These are phyloP conservation scores for Diachrysia chrysitis DNA, from an alignment of 2,888 invertebrate genomes.

Conservation along the genomic window DNA sequence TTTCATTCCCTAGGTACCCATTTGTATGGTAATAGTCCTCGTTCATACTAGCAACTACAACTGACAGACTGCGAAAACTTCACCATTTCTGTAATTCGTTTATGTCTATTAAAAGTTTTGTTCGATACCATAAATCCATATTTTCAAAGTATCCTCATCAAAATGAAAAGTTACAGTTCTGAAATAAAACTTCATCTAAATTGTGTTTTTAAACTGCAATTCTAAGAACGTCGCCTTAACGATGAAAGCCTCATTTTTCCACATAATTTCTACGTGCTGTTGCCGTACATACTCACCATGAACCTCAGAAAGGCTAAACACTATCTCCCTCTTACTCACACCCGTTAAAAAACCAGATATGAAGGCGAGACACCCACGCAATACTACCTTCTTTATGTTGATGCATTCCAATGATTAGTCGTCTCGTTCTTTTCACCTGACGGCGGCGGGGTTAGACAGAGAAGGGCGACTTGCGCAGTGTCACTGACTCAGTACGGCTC, in stretches of 20 bases:
- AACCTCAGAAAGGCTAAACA: slow-evolving; percentile 76
- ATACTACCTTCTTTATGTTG: slow-evolving; percentile 74
- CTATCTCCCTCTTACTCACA: slow-evolving; percentile 65
- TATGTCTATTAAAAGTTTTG: too few species aligned
- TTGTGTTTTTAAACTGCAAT: neutral
- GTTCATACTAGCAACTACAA: too few species aligned
- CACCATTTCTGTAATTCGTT: too few species aligned
- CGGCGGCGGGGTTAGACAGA: slow-evolving; percentile 65
- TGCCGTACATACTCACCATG: slow-evolving; percentile 75
- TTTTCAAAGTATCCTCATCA: too few species aligned
- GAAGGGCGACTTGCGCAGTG: slow-evolving; percentile 81
- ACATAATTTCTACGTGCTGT: slow-evolving; percentile 78
- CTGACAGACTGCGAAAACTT: too few species aligned
- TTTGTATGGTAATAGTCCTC: too few species aligned
- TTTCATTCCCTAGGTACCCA: too few species aligned
- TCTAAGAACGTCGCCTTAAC: slow-evolving; percentile 74
- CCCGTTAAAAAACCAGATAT: slow-evolving; percentile 61
- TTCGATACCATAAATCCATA: too few species aligned
- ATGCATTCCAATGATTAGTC: slow-evolving; percentile 78
- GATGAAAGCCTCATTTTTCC: slow-evolving; percentile 83
- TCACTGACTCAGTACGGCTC: slow-evolving; percentile 85
- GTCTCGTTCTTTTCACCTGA: slow-evolving; percentile 68
- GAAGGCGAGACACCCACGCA: slow-evolving; percentile 72
- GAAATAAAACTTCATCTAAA: neutral
- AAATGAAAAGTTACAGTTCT: too few species aligned